Conservation (phyloP, 1,140 invertebrate species). For the Microvelia longipes region DNA sequence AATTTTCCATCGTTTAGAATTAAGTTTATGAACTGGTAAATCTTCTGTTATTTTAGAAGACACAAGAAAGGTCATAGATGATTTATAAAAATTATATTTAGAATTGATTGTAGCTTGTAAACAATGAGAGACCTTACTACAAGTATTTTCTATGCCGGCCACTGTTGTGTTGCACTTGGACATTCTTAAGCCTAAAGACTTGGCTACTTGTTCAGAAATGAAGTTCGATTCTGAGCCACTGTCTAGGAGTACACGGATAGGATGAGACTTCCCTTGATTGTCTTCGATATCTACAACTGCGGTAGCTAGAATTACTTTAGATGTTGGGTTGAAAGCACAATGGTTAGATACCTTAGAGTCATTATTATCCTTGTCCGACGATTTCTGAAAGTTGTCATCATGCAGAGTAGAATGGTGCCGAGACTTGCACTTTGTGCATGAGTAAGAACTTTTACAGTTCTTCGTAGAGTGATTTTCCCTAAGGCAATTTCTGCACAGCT, state of each 20-base stretch:
- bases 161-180: not conserved
- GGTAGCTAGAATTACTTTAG: not conserved
- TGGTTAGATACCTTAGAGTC: not conserved
- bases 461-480: not conserved
- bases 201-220: not conserved
- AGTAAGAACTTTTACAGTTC: not conserved
- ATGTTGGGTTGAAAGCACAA: not conserved
- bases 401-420: not conserved
- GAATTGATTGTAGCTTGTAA: not conserved
- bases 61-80: not conserved
- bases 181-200: not conserved
- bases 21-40: not conserved
- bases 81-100: not conserved
- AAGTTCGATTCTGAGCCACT: not conserved
- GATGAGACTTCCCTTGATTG: not conserved
- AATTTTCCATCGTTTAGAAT: not conserved
- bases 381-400: not conserved
- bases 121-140: not conserved
- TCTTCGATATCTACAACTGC: not conserved
- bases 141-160: not conserved
- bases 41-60: not conserved
- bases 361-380: not conserved
- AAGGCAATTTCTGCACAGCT: not conserved
- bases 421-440: not conserved
- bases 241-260: not conserved